Evolutionary conservation across 2,888 invertebrate genomes (phyloP).

Genomic region (Lagria hirta): DNA sequence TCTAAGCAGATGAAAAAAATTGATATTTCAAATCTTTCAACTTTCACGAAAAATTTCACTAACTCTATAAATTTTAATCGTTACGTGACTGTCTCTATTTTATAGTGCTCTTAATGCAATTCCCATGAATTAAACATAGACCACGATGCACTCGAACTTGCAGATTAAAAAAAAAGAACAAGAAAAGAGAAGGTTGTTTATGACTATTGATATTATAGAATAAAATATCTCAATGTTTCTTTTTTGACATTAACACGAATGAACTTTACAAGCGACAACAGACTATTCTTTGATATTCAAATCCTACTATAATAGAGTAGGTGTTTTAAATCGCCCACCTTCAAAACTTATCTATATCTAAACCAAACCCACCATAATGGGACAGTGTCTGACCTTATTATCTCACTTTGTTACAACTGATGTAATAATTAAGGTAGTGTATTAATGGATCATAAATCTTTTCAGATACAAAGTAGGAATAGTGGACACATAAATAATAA

Average conservation of each 20-base stretch:
- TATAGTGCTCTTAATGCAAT: neutral
- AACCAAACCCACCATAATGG: conserved; percentile 28
- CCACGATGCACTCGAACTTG: neutral
- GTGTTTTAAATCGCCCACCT: conserved; percentile 25
- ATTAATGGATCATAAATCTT: no score
- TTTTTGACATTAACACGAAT: conserved; percentile 9
- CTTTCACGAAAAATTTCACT: conserved; percentile 5
- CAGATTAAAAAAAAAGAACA: neutral
- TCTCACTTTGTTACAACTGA: no score
- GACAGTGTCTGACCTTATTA: conserved; percentile 30
- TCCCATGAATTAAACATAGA: conserved; percentile 5
- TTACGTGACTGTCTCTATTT: conserved; percentile 2
- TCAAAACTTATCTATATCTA: conserved; percentile 19
- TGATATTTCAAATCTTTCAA: conserved; percentile 1
- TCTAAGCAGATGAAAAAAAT: neutral
- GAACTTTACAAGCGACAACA: conserved; percentile 1
- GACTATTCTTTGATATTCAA: conserved; percentile 8
- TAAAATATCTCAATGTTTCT: conserved; percentile 1
- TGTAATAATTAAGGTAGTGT: no score
- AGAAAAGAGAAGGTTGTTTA: conserved; percentile 3
- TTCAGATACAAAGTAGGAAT: no score
- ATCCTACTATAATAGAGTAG: conserved; percentile 22
- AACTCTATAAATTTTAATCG: neutral
- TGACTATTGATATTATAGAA: neutral
- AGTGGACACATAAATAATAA: no score